Conservation (phyloP, 2,888 invertebrate genomes). For the Ichneumoninae sp. region DNA sequence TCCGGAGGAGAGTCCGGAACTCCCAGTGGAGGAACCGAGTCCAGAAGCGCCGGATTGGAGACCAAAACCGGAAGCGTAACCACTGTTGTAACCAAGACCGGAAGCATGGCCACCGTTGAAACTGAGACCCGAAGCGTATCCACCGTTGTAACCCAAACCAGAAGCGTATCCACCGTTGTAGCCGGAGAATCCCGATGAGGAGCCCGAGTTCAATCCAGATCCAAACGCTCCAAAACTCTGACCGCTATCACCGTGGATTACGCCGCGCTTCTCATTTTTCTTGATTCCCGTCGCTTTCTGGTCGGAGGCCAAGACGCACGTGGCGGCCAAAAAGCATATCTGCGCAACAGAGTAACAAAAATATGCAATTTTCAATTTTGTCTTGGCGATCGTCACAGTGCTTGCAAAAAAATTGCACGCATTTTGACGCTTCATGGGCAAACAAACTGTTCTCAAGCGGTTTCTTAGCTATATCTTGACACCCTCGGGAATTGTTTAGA, state of each 20-base stretch:
- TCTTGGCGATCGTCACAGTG: neutral
- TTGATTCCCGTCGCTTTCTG: slow-evolving; percentile 47
- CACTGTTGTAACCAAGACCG: slow-evolving; percentile 58
- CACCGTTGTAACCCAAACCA: slow-evolving; percentile 41
- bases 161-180: slow-evolving; percentile 31
- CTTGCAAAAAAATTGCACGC: neutral
- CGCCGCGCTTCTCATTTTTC: slow-evolving; percentile 74
- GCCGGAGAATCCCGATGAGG: slow-evolving; percentile 31
- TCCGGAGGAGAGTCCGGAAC: neutral
- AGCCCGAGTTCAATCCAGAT: slow-evolving; percentile 40
- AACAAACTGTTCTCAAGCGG: neutral
- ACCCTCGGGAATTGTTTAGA: neutral
- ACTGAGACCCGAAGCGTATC: slow-evolving; percentile 55
- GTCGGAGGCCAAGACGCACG: slow-evolving; percentile 66
- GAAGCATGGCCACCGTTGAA: slow-evolving; percentile 62
- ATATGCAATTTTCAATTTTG: neutral
- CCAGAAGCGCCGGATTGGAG: slow-evolving; percentile 21
- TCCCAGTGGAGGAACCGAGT: neutral
- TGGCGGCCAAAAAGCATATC: slow-evolving; percentile 72
- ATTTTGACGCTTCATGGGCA: no score
- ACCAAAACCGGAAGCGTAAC: slow-evolving; percentile 50
- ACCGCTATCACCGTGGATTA: slow-evolving; percentile 59
- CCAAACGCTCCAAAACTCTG: slow-evolving; percentile 18
- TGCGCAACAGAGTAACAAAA: slow-evolving; percentile 26
- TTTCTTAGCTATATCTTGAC: neutral